phyloP scores from a whole-genome alignment of 2,888 invertebrate genomes.

The Sipha maydis region DNA sequence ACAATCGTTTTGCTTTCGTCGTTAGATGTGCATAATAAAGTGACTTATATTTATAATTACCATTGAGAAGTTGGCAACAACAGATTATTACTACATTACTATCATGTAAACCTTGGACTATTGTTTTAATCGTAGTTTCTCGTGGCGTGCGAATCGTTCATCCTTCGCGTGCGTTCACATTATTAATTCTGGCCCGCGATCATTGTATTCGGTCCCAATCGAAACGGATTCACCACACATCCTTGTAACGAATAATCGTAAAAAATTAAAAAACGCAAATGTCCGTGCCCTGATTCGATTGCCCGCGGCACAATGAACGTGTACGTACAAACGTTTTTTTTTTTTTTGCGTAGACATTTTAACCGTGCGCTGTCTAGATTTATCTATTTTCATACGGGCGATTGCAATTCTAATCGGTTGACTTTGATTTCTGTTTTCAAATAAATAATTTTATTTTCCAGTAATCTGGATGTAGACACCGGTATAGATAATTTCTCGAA shows the following conservation, averaged over 20 bases:
- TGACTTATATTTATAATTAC: too few species aligned
- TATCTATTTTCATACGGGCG: too few species aligned
- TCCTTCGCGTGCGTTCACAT: background rate
- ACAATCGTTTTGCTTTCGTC: too few species aligned
- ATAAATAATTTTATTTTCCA: too few species aligned
- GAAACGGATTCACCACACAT: background rate
- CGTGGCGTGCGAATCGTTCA: background rate
- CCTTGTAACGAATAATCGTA: constrained; percentile 10
- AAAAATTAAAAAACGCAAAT: background rate
- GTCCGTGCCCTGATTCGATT: background rate
- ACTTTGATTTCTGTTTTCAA: too few species aligned
- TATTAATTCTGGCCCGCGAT: background rate
- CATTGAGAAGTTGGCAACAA: too few species aligned
- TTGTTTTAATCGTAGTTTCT: background rate
- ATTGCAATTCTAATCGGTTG: too few species aligned
- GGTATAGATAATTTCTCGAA: too few species aligned
- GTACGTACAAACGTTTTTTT: background rate
- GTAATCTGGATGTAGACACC: too few species aligned
- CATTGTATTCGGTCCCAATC: background rate
- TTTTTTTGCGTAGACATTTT: too few species aligned
- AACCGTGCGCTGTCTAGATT: too few species aligned
- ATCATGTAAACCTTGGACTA: background rate
- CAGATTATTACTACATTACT: background rate
- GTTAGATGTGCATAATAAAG: too few species aligned
- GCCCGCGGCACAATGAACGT: background rate